Conservation (phyloP, 1,140 invertebrate species). For the Caerostris darwini region DNA sequence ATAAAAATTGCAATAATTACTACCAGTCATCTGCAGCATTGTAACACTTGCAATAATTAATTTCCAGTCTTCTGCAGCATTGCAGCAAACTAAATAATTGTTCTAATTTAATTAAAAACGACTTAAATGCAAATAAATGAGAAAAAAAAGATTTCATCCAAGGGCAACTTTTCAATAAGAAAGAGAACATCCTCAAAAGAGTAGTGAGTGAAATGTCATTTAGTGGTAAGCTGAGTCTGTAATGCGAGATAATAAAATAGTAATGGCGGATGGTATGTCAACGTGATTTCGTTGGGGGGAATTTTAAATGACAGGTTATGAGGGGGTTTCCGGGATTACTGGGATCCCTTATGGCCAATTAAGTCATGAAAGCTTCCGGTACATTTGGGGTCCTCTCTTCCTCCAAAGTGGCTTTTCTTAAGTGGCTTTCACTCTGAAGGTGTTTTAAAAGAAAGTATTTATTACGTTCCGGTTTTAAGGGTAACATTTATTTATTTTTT, state of each 20-base stretch:
- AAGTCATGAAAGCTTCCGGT: background rate
- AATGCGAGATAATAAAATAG: background rate
- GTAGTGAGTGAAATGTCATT: background rate
- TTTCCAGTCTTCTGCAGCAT: no score
- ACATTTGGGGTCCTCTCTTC: no score
- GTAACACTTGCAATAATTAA: no score
- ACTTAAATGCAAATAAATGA: no score
- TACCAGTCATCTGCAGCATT: no score
- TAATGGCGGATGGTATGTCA: background rate
- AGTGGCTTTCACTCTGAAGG: no score
- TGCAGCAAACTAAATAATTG: no score
- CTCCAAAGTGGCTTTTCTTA: background rate
- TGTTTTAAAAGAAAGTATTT: background rate
- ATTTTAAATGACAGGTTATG: conserved; percentile 21
- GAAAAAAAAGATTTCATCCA: no score
- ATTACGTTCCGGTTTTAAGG: background rate
- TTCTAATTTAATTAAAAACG: no score
- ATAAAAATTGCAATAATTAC: no score
- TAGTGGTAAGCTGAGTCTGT: background rate
- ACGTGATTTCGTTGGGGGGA: background rate
- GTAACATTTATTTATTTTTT: no score
- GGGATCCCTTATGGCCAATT: conserved; percentile 9
- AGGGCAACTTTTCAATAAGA: no score
- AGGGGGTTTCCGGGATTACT: conserved; percentile 21
- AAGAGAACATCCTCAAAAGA: background rate